Evolutionary conservation across 1,140 invertebrate genomes (phyloP).

Genomic region (Oscheius sp.): DNA sequence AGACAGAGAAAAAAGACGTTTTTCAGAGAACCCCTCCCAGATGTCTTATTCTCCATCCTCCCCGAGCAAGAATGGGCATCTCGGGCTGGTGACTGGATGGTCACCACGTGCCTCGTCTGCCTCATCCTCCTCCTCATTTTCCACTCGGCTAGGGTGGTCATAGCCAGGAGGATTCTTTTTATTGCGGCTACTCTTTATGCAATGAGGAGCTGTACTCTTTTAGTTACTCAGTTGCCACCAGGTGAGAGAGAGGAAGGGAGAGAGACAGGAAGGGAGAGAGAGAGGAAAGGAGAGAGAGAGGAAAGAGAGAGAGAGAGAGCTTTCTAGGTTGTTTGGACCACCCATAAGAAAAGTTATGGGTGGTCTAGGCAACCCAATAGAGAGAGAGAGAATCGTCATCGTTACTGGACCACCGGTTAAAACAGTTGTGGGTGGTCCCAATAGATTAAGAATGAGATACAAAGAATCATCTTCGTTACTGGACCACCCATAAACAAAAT

Average conservation of each 20-base stretch:
- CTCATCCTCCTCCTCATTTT: constrained; percentile 50
- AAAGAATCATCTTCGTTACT: too few species aligned
- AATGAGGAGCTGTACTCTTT: constrained; percentile 46
- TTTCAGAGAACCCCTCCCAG: constrained; percentile 51
- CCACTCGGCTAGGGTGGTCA: constrained; percentile 50
- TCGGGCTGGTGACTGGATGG: constrained; percentile 50
- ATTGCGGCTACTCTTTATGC: constrained; percentile 49
- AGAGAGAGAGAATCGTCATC: too few species aligned
- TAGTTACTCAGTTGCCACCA: constrained; percentile 38
- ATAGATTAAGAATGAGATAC: constrained; percentile 12
- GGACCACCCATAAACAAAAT: too few species aligned
- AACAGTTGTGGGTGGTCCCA: too few species aligned
- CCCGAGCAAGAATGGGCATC: constrained; percentile 55
- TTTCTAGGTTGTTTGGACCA: too few species aligned
- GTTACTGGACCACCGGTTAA: too few species aligned
- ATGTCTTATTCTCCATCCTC: constrained; percentile 52
- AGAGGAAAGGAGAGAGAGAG: too few species aligned
- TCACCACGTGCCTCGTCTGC: constrained; percentile 41
- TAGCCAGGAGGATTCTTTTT: constrained; percentile 49
- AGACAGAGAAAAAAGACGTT: neutral
- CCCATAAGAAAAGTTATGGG: too few species aligned
- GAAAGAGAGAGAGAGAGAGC: too few species aligned
- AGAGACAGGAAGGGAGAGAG: too few species aligned
- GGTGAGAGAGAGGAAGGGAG: too few species aligned
- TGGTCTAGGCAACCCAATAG: too few species aligned